These are phyloP conservation scores for Antheraea yamamai DNA, from an alignment of 2,888 invertebrate species.

Conservation along the genomic window DNA sequence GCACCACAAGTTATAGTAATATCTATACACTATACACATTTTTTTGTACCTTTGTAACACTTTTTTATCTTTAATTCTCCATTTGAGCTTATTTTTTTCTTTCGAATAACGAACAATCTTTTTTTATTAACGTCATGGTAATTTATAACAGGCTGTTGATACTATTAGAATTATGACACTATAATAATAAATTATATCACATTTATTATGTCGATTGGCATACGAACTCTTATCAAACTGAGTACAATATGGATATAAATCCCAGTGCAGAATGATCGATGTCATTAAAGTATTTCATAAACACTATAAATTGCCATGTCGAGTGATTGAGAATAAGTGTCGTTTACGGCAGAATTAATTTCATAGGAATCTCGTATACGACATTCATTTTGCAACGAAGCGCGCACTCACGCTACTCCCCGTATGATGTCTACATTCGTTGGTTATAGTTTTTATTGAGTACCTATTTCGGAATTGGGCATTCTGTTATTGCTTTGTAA, in stretches of 20 bases:
- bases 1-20: too few relatives aligned
- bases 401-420: background rate
- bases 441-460: background rate
- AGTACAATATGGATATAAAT: background rate
- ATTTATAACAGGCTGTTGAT: background rate
- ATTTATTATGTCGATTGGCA: background rate
- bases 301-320: background rate
- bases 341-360: background rate
- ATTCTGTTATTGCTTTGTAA: slow-evolving; percentile 28
- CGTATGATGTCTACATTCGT: background rate
- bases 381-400: background rate
- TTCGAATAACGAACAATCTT: background rate
- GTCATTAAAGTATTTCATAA: background rate
- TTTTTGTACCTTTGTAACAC: too few relatives aligned
- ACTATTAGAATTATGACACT: background rate
- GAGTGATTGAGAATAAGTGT: background rate
- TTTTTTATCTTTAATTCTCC: too few relatives aligned
- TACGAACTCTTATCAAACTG: background rate
- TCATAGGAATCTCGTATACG: background rate
- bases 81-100: background rate
- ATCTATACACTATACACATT: too few relatives aligned
- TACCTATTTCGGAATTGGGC: slow-evolving; percentile 25
- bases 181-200: background rate
- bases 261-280: background rate
- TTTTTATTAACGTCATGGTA: background rate